Conservation (phyloP, 2,113 vertebrate species). For the Sialia sialis region DNA sequence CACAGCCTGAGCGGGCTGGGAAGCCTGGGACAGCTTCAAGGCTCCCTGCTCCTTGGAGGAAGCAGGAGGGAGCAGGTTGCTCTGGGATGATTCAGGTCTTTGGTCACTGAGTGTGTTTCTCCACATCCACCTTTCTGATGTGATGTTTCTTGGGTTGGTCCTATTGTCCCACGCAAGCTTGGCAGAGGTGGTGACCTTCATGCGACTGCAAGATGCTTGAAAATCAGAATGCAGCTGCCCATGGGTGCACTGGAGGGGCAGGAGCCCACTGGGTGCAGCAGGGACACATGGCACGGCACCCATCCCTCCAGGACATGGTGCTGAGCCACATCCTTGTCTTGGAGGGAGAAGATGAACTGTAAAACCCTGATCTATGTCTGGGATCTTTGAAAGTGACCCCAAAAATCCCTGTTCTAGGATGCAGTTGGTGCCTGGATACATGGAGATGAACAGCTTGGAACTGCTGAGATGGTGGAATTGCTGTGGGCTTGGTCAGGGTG, state of each 20-base stretch:
- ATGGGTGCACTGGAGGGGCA: fast-evolving
- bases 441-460: background rate
- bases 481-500: fast-evolving
- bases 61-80: background rate
- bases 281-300: fast-evolving
- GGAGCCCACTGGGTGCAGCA: background rate
- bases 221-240: background rate
- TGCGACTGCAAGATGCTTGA: background rate
- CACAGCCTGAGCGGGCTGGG: fast-evolving
- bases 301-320: fast-evolving
- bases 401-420: background rate
- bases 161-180: fast-evolving
- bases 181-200: background rate
- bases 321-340: background rate
- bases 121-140: fast-evolving
- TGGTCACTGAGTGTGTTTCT: background rate
- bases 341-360: background rate
- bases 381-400: background rate
- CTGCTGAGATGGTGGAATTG: background rate
- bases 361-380: fast-evolving
- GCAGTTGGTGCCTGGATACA: fast-evolving
- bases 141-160: background rate
- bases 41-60: background rate
- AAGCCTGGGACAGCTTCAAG: background rate
- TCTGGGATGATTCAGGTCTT: background rate